Evolutionary conservation across 2,797 vertebrate species (phyloP).

Genomic region (Emys orbicularis): DNA sequence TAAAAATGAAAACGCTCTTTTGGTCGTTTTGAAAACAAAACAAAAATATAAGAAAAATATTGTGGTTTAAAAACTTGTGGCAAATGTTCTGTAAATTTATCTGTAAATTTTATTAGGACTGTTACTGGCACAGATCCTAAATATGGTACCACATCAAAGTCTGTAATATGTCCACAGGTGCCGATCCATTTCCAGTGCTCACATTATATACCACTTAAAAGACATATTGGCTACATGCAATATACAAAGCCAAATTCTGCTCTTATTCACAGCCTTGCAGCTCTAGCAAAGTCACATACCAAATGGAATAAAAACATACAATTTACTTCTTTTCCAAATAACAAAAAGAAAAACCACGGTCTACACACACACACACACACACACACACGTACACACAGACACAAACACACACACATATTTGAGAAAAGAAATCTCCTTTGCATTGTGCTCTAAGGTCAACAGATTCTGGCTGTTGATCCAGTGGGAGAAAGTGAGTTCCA

Average conservation of each 20-base stretch:
- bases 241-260: not conserved
- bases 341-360: fast-evolving
- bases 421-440: not conserved
- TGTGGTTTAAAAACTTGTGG: not conserved
- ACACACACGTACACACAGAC: fast-evolving
- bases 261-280: not conserved
- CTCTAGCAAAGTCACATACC: not conserved
- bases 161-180: conserved; percentile 30
- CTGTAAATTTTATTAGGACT: conserved; percentile 52
- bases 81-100: conserved; percentile 58
- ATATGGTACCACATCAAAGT: conserved; percentile 44
- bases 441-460: not conserved
- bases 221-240: not conserved
- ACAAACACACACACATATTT: fast-evolving
- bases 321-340: not conserved
- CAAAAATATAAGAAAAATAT: not conserved
- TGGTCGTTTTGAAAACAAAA: conserved; percentile 10
- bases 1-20: conserved; percentile 24
- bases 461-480: not conserved
- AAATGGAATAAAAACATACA: conserved; percentile 33
- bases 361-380: too few relatives aligned
- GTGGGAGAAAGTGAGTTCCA: fast-evolving
- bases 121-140: conserved; percentile 26
- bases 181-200: not conserved
- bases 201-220: not conserved